Percentiles rank a stretch among this genome's conserved stretches.
phyloP scores from a whole-genome alignment of 2,888 invertebrate genomes.

The Philaethria dido region DNA sequence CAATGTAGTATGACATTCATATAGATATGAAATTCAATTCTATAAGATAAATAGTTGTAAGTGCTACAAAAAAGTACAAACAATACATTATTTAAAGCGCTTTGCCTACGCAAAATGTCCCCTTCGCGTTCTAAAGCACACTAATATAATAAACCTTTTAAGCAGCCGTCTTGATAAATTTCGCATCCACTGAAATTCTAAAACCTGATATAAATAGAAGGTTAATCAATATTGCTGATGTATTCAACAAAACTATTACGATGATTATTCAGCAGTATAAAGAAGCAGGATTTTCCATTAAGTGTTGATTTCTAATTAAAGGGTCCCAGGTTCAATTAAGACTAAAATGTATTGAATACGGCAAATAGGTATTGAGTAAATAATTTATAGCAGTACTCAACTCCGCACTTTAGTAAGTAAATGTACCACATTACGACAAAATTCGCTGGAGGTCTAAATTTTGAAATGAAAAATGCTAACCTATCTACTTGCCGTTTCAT shows the following conservation, averaged over 20 bases:
- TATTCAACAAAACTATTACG: conserved; percentile 35
- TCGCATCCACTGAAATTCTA: conserved; percentile 27
- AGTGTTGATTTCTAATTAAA: conserved; percentile 32
- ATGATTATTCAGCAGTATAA: conserved; percentile 37
- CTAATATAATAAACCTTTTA: conserved; percentile 13
- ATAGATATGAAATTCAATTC: no score
- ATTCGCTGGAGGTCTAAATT: neutral
- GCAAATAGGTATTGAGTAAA: conserved; percentile 9
- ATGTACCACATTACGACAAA: neutral
- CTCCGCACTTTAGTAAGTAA: neutral
- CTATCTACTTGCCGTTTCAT: no score
- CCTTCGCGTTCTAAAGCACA: neutral
- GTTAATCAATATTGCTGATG: conserved; percentile 31
- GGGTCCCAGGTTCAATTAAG: conserved; percentile 18
- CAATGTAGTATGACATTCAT: no score
- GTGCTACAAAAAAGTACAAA: neutral
- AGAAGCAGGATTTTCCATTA: conserved; percentile 37
- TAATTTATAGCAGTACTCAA: conserved; percentile 22
- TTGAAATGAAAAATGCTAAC: no score
- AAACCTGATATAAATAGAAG: conserved; percentile 33
- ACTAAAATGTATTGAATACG: conserved; percentile 22
- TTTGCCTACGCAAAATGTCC: conserved; percentile 1
- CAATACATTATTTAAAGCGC: neutral
- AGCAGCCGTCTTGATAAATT: conserved; percentile 29
- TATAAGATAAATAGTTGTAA: no score